These are phyloP conservation scores for Hippocampus comes DNA, from an alignment of 2,113 vertebrate genomes.

Conservation along the genomic window DNA sequence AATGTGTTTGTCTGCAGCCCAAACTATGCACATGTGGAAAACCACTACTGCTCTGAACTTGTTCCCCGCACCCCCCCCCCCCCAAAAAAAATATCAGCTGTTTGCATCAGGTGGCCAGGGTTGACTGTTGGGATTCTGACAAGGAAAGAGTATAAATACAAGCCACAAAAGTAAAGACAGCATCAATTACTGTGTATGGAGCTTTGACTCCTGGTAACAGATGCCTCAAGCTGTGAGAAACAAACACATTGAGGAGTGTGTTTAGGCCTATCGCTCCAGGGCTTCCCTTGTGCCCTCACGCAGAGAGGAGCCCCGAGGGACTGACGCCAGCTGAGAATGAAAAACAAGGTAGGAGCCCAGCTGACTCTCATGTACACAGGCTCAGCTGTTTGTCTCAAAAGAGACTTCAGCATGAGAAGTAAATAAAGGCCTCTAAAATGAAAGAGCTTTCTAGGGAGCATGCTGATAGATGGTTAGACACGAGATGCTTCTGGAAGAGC, in stretches of 20 bases:
- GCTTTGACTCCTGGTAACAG: slow-evolving; percentile 51
- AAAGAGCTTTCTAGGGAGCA: slow-evolving; percentile 41
- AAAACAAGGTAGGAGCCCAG: slow-evolving; percentile 80
- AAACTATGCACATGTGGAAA: slow-evolving; percentile 38
- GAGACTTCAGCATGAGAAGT: slow-evolving; percentile 50
- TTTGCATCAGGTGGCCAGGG: slow-evolving; percentile 67
- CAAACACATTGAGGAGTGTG: slow-evolving; percentile 21
- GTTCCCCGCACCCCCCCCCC: slow-evolving; percentile 38
- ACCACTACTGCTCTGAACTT: slow-evolving; percentile 56
- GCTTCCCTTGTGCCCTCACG: slow-evolving; percentile 70
- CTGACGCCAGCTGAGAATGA: slow-evolving; percentile 71
- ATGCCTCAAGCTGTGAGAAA: slow-evolving; percentile 40
- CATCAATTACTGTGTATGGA: slow-evolving; percentile 54
- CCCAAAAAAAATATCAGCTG: slow-evolving; percentile 52
- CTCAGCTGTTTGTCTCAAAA: slow-evolving; percentile 70
- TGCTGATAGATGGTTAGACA: slow-evolving; percentile 44
- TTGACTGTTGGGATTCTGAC: slow-evolving; percentile 68
- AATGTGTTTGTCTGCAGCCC: slow-evolving; percentile 40
- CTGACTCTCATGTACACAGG: slow-evolving; percentile 60
- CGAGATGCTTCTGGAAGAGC: slow-evolving; percentile 39
- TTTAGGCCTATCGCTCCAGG: slow-evolving; percentile 40
- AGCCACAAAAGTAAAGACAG: slow-evolving; percentile 21
- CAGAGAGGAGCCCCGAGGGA: slow-evolving; percentile 69
- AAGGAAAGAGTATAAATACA: slow-evolving; percentile 70
- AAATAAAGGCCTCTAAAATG: slow-evolving; percentile 38